Base-by-base conservation (phyloP, 1,140 invertebrate genomes). In the Drosophila sproati region DNA sequence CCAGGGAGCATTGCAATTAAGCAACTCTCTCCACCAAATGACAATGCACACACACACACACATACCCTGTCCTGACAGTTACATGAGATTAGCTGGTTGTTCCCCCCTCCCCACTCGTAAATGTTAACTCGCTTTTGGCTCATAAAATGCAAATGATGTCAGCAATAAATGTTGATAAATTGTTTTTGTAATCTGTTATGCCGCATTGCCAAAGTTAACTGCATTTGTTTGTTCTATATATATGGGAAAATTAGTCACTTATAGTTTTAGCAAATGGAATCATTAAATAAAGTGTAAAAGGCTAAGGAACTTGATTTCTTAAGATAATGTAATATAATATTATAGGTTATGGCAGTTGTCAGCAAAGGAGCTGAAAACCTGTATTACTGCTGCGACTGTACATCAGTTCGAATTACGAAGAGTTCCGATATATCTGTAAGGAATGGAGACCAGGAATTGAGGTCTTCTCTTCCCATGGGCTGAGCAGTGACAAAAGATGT, bases 21-120 rank as follows among this genome's bases (percentile, higher is more conserved):
- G 75, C 70, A 77, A 70, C 78, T 67, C 73, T 79, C 68, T 79
- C 41, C 50, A 71, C 72, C 52, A 75, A 75, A 78, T 67, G 56
- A 78, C 72, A 75, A 78, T 75, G 66, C 45, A 32, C 48, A 41
- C 48, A 55, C 31, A 29, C 6, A 41, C 50, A 50, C 31, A 56
- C 41, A 68, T 8, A 55, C 31, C 12, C 7, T 12, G 59, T n/a
- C 60, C 57, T 71, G 60, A 8, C 67, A 52, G 43, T 56, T 75
- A 75, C 73, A 75, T 54, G 60, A 48, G 56, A 12, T 75, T 62
- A 62, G 50, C 47, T 12, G 43, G 20, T 10, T 41, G 32, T 37
- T 10, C 28, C 7, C 55, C 12, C 56, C 47, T 32, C 47, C 10
- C 32, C 59, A 8, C 20, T 54, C 7, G 35, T 29, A 37, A 8